Evolutionary conservation across 2,797 vertebrate species (phyloP).

Genomic region (Acanthopagrus latus): DNA sequence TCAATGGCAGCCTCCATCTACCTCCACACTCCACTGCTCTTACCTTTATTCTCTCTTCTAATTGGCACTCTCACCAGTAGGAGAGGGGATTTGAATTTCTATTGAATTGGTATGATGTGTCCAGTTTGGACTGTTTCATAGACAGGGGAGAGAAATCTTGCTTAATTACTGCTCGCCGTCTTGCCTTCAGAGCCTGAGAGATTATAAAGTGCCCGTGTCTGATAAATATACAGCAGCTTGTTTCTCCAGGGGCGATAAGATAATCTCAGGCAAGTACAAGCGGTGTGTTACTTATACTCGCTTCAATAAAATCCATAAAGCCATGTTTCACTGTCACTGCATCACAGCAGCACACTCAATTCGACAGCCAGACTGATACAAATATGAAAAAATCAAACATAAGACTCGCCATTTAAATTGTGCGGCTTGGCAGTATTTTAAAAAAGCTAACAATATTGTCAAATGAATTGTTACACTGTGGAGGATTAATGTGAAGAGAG

Average conservation of each 20-base stretch:
- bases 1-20: constrained; percentile 48
- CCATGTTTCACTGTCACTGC: constrained; percentile 26
- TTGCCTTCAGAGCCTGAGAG: constrained; percentile 1
- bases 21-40: constrained; percentile 26
- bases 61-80: constrained; percentile 9
- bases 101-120: constrained; percentile 1
- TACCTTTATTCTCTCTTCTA: constrained; percentile 15
- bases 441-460: constrained; percentile 18
- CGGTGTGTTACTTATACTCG: constrained; percentile 26
- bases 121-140: not conserved
- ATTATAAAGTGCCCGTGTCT: not conserved
- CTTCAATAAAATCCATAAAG: constrained; percentile 22
- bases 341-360: constrained; percentile 13
- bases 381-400: constrained; percentile 1
- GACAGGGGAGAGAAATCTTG: not conserved
- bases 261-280: not conserved
- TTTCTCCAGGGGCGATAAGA: constrained; percentile 18
- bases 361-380: constrained; percentile 3
- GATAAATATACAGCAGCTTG: not conserved
- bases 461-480: not conserved
- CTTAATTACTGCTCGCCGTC: constrained; percentile 14
- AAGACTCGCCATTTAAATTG: not conserved
- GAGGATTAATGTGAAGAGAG: constrained; percentile 20
- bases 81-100: constrained; percentile 1
- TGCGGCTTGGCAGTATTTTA: not conserved